These are phyloP conservation scores for Schizotus pectinicornis DNA, from an alignment of 2,888 invertebrate species.

Conservation along the genomic window DNA sequence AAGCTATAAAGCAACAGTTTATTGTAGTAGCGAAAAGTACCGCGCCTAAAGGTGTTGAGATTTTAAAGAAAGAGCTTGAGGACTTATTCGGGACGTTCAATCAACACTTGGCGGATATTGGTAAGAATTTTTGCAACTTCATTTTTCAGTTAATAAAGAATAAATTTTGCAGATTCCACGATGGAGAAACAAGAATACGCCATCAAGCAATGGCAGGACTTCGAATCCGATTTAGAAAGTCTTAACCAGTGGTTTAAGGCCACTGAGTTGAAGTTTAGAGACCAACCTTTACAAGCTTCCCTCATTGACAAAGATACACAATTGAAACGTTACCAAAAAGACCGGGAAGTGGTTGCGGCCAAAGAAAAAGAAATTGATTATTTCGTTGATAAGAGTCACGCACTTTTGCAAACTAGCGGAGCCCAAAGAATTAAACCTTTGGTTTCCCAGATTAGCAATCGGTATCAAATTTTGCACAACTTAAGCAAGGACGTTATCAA, in stretches of 20 bases:
- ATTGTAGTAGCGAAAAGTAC: constrained; percentile 77
- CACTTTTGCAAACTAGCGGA: constrained; percentile 80
- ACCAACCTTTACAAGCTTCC: constrained; percentile 82
- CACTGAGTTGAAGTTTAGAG: constrained; percentile 83
- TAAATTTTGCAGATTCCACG: constrained; percentile 61
- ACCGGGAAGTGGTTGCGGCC: constrained; percentile 76
- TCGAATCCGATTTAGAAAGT: constrained; percentile 80
- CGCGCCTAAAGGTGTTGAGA: constrained; percentile 76
- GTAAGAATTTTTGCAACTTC: constrained; percentile 45
- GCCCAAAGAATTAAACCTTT: constrained; percentile 86
- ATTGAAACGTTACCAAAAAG: constrained; percentile 72
- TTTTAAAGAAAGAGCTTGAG: constrained; percentile 75
- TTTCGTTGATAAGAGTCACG: constrained; percentile 89
- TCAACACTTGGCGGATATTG: constrained; percentile 71
- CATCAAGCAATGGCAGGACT: constrained; percentile 84
- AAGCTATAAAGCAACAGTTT: constrained; percentile 72
- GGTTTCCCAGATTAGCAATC: constrained; percentile 87
- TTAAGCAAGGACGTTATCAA: constrained; percentile 86
- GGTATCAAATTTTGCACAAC: constrained; percentile 81
- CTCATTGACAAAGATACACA: constrained; percentile 81
- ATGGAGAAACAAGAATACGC: constrained; percentile 77
- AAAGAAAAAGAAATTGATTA: constrained; percentile 87
- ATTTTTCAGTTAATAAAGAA: constrained; percentile 10
- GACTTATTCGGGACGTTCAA: constrained; percentile 71
- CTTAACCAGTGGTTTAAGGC: constrained; percentile 87